Percentiles rank a stretch among this genome's conserved stretches.
Evolutionary conservation across 2,888 invertebrate species (phyloP).

Genomic region (Poecilus cupreus): DNA sequence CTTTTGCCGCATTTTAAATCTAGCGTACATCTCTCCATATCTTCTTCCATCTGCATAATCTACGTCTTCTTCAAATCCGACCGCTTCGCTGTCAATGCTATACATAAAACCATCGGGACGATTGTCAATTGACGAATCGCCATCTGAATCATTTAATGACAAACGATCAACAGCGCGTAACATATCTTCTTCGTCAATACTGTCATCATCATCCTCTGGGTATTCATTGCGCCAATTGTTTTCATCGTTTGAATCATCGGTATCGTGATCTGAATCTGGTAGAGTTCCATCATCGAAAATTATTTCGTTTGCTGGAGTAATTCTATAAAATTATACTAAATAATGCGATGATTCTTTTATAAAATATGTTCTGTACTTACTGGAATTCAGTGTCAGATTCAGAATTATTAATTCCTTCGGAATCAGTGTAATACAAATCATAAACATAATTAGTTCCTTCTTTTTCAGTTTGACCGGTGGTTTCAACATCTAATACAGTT

Average conservation of each 20-base stretch:
- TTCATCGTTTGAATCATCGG: conserved; percentile 86
- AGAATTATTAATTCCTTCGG: conserved; percentile 72
- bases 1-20: conserved; percentile 77
- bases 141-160: conserved; percentile 40
- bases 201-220: conserved; percentile 77
- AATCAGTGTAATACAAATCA: conserved; percentile 78
- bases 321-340: conserved; percentile 20
- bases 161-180: conserved; percentile 75
- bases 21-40: conserved; percentile 81
- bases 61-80: conserved; percentile 70
- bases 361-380: conserved; percentile 66
- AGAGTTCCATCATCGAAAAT: conserved; percentile 32
- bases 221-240: conserved; percentile 87
- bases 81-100: conserved; percentile 70
- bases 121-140: conserved; percentile 69
- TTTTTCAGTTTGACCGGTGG: conserved; percentile 66
- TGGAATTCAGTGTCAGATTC: conserved; percentile 69
- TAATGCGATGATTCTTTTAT: not conserved
- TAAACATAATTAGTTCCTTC: conserved; percentile 74
- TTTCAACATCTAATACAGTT: conserved; percentile 78
- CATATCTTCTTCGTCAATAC: conserved; percentile 79
- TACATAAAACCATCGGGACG: conserved; percentile 71
- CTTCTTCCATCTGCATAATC: conserved; percentile 75
- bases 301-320: conserved; percentile 38
- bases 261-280: conserved; percentile 73